A percentile compares a stretch with the other conserved stretches of the same genome.
These are phyloP conservation scores for Nemotelus pantherinus DNA, from an alignment of 2,888 invertebrate genomes.

Conservation along the genomic window DNA sequence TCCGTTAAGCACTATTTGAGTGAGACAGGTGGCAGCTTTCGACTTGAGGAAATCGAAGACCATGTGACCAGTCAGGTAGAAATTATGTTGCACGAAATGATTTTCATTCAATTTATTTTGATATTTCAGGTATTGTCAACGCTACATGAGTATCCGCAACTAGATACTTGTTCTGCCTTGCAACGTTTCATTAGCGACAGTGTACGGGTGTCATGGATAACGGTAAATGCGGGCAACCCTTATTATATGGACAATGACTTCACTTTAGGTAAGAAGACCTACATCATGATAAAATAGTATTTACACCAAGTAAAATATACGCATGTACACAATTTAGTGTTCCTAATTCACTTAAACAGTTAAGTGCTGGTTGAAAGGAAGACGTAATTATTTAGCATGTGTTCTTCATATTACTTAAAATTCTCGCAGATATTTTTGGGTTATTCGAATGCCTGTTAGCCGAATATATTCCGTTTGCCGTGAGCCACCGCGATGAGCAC, in stretches of 20 bases:
- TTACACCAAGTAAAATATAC: no score
- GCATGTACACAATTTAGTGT: no score
- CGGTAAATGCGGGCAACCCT: constrained; percentile 78
- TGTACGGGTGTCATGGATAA: constrained; percentile 87
- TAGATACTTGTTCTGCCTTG: constrained; percentile 81
- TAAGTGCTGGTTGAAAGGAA: no score
- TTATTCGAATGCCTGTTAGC: no score
- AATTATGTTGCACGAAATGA: not conserved
- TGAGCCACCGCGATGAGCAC: no score
- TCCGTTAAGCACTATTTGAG: constrained; percentile 74
- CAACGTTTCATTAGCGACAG: constrained; percentile 83
- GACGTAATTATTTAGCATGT: no score
- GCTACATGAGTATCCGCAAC: constrained; percentile 91
- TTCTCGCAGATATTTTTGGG: no score
- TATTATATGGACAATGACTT: constrained; percentile 76
- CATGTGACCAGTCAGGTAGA: constrained; percentile 72
- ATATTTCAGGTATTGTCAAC: constrained; percentile 83
- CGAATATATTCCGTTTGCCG: no score
- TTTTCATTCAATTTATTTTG: not conserved
- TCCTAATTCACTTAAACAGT: no score
- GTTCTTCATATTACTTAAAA: no score
- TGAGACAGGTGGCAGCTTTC: constrained; percentile 76
- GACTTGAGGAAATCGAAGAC: constrained; percentile 73
- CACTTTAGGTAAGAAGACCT: constrained; percentile 67
- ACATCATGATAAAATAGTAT: not conserved